These are phyloP conservation scores for Hypomecis punctinalis DNA, from an alignment of 2,888 invertebrate species.

Conservation along the genomic window DNA sequence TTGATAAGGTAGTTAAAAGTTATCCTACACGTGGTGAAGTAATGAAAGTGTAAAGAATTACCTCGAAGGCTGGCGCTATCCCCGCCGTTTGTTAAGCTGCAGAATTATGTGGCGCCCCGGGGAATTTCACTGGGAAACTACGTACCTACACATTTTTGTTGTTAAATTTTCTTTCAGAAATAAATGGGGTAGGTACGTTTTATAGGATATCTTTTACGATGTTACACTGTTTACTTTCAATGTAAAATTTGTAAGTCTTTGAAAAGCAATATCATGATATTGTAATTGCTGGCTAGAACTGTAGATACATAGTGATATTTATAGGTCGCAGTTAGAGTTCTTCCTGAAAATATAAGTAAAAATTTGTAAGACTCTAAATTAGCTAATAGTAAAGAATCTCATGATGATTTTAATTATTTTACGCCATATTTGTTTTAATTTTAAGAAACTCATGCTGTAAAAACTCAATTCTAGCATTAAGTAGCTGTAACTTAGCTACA, in stretches of 20 bases:
- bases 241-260: too few species aligned
- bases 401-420: too few species aligned
- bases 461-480: too few species aligned
- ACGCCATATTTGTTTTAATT: too few species aligned
- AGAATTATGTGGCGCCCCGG: conserved; percentile 71
- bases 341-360: too few species aligned
- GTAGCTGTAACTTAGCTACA: not conserved
- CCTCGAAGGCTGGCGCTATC: conserved; percentile 64
- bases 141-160: conserved; percentile 60
- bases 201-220: not conserved
- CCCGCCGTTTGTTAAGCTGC: conserved; percentile 66
- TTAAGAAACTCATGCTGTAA: too few species aligned
- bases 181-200: conserved; percentile 40
- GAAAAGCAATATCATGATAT: too few species aligned
- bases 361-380: too few species aligned
- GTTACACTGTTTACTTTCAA: not conserved
- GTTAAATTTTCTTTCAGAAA: conserved; percentile 49
- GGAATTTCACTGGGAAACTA: conserved; percentile 62
- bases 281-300: too few species aligned
- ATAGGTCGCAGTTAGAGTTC: too few species aligned
- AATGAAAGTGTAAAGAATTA: conserved; percentile 53
- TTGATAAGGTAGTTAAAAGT: conserved; percentile 9
- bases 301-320: too few species aligned
- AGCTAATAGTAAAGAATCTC: too few species aligned
- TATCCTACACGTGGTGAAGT: conserved; percentile 32